Base-by-base conservation (phyloP, 1,140 invertebrate genomes). In the Batillaria attramentaria region DNA sequence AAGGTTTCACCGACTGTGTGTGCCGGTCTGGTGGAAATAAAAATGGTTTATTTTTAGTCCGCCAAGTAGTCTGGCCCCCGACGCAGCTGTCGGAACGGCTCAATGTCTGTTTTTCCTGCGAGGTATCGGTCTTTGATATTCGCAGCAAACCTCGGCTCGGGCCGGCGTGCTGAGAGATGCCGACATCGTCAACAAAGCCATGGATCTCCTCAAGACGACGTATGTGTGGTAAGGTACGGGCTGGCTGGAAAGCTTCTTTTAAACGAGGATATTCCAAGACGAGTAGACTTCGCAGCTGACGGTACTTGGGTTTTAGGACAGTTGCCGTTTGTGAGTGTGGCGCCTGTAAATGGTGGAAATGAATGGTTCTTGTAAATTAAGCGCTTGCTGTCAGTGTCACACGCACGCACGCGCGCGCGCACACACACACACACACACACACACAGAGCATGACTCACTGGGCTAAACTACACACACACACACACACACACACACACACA, bases 401-500 rank as follows among this genome's bases (percentile, higher is more conserved):
- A 24, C 57, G 31, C 57, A 24, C 57, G 31, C 57, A 24, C 68
- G 16, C 68, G 3, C 68, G 24, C 68, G n/a, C 68, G 24, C 68
- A 70, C 68, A 42, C 68, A 42, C 39, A 70, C 68, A 42, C 68
- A 70, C 68, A 24, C 37, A 37, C 66, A 1, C 66, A 68, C 66
- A 54, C 50, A 54, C 50, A 54, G 1, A 54, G 18, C 18, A 18
- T 20, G 18, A n/a, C 50, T 20, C 50, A 54, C 57, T n/a, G n/a
- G n/a, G n/a, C n/a, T n/a, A n/a, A n/a, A n/a, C n/a, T n/a, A 8
- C 3, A 24, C n/a, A n/a, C 0, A 41, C 68, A 70, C 68, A 24
- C 35, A 42, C 39, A 43, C 68, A 70, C 68, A 70, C 20, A 70
- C 35, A 28, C 68, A 70, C 68, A 41, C 68, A 70, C 13, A 70